Evolutionary conservation across 2,888 invertebrate species (phyloP), one percentile per base, ranked within the genome.

Genomic region (Ariolimax columbianus): DNA sequence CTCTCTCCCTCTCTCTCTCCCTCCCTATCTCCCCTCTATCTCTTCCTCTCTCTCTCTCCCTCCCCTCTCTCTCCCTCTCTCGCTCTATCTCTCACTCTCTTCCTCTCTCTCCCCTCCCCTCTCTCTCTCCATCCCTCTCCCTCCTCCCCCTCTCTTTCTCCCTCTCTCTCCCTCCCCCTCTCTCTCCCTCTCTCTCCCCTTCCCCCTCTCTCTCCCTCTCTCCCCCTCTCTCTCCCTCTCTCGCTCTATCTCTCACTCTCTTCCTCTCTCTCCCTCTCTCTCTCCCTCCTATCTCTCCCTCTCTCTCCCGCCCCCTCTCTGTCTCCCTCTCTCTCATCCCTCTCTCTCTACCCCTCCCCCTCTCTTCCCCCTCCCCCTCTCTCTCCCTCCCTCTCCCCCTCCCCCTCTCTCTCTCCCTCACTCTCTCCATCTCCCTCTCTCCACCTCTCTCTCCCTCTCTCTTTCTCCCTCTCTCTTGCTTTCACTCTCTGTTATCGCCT

Each of bases 161-260:
- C n/a, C 30, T 11, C 30, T 30, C 23, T 30, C 33, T 36, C n/a
- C 63, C 23, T 30, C n/a, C 9, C 63, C 30, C 30, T 63, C n/a
- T 63, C 26, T 63, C n/a, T 63, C 63, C 30, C n/a, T 63, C 26
- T 23, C n/a, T 63, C 63, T 30, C 63, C 30, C 63, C 9, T 30
- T 63, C 4, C 23, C 63, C 11, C 63, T 30, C 36, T 70, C 70
- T 70, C 70, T 68, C 33, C 23, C 19, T 9, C 33, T 30, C 33
- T 33, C 19, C 11, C 33, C 23, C 33, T 33, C 66, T 68, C 33
- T 68, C 66, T 68, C 66, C 33, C 30, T 33, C 66, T 68, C 66
- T 68, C 33, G 30, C 66, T 68, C 66, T 51, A 47, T 77, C 77
- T 77, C 77, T 73, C 77, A n/a, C 77, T 77, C 77, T 77, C 40